Evolutionary conservation across 37 sponge, comb jelly and placozoan genomes (phyloP).

Genomic region (Trichoplax adhaerens): DNA sequence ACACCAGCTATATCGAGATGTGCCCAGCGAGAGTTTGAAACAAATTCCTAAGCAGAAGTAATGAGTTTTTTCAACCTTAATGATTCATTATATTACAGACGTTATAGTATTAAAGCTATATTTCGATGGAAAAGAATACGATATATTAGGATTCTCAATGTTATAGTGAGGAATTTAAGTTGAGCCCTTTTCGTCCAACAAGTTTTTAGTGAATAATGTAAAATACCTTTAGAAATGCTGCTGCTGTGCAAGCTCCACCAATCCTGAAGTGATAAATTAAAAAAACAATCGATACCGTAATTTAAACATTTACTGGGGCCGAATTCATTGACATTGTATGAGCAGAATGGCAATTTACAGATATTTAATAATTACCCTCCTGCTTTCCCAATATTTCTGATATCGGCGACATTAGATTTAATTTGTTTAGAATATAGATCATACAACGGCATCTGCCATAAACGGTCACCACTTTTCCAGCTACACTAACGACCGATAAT

Average conservation of each 20-base stretch:
- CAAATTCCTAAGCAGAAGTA: slow-evolving; percentile 35
- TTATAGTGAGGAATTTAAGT: too few relatives aligned
- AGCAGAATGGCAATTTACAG: not conserved
- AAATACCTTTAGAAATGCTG: slow-evolving; percentile 60
- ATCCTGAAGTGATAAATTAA: slow-evolving; percentile 12
- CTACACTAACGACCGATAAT: slow-evolving; percentile 7
- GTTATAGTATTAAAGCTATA: not conserved
- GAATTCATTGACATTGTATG: not conserved
- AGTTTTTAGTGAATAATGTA: not conserved
- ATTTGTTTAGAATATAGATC: slow-evolving; percentile 57
- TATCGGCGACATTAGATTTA: slow-evolving; percentile 55
- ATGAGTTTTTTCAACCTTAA: not conserved
- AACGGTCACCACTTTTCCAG: slow-evolving; percentile 56
- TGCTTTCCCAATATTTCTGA: slow-evolving; percentile 50
- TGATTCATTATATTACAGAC: not conserved
- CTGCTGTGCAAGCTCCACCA: slow-evolving; percentile 83
- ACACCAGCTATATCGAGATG: slow-evolving; percentile 88
- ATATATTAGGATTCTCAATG: too few relatives aligned
- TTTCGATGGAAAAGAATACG: too few relatives aligned
- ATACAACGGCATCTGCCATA: slow-evolving; percentile 90
- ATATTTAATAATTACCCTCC: not conserved
- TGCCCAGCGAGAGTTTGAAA: slow-evolving; percentile 47
- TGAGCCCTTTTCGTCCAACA: too few relatives aligned
- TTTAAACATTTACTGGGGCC: not conserved
- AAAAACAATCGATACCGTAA: not conserved